Percentiles rank a stretch among this genome's conserved stretches.
These are phyloP conservation scores for Platysteira castanea DNA, from an alignment of 2,113 vertebrate species.

Conservation along the genomic window DNA sequence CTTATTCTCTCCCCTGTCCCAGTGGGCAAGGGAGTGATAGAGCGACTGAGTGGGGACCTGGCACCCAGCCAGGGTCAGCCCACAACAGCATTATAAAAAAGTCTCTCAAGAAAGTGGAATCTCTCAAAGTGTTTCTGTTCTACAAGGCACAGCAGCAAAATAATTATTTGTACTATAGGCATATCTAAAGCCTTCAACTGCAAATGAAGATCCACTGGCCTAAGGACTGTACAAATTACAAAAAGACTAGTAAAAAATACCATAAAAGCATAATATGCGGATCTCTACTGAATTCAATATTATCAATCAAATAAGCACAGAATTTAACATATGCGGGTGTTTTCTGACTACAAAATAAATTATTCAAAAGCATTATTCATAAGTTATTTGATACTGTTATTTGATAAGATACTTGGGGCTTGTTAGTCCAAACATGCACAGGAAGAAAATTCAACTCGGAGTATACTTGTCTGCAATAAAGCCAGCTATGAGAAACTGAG, in stretches of 20 bases:
- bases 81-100: not conserved
- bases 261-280: not conserved
- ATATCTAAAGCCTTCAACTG: not conserved
- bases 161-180: not conserved
- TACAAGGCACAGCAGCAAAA: not conserved
- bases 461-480: not conserved
- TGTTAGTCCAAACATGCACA: not conserved
- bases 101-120: not conserved
- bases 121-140: not conserved
- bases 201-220: not conserved
- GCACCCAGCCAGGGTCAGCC: too few relatives aligned
- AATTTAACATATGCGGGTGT: not conserved
- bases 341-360: not conserved
- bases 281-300: not conserved
- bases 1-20: too few relatives aligned
- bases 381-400: not conserved
- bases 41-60: too few relatives aligned
- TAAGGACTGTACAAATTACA: not conserved
- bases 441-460: not conserved
- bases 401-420: not conserved
- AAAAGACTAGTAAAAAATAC: not conserved
- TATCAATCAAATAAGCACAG: not conserved
- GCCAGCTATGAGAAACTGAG: not conserved
- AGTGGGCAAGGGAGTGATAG: too few relatives aligned
- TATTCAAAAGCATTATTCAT: not conserved